Evolutionary conservation across 35 echinoderm and acorn worm genomes (phyloP), one percentile per base, ranked within the genome.

Genomic region (Nesometra sesokonis): DNA sequence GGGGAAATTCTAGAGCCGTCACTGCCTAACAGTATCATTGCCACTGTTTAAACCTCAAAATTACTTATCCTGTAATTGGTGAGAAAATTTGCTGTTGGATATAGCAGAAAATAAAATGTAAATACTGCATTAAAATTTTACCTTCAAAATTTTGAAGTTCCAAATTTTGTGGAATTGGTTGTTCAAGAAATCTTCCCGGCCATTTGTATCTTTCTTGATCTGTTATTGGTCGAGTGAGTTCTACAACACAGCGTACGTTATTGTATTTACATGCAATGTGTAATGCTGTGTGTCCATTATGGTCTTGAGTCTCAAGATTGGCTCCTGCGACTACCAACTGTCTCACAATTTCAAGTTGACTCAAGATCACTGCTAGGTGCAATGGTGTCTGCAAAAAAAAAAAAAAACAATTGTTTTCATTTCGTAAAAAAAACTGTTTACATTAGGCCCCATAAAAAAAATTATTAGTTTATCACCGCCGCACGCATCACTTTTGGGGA

Each of bases 141-240:
- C 81, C 81, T 83, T 83, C 81, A 83, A 37, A 83, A 83, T 83
- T 83, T 83, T 83, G 34, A 35, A 83, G 33, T 37, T 83, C 81
- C 35, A 83, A 39, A 30, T 83, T 38, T 31, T 83, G 81, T 34
- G 81, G 81, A 37, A 83, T 35, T 27, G 34, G 35, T 37, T 4
- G 81, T 9, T 23, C 34, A 13, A 17, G 17, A 35, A 83, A 30
- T 36, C 36, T 23, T 83, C 37, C 37, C 2, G 37, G 37, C n/a
- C n/a, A 35, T 0, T 83, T 30, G 15, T 30, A 30, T 13, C 32
- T 34, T 36, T 83, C 81, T 36, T 83, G 3, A 83, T 30, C 36
- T 37, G 81, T 37, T 7, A 83, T 34, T 35, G 81, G 81, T 29
- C 11, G 1, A 17, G 35, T 83, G 0, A 83, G 33, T 30, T 11